Conservation (phyloP, 2,113 vertebrate species). For the Malurus melanocephalus region DNA sequence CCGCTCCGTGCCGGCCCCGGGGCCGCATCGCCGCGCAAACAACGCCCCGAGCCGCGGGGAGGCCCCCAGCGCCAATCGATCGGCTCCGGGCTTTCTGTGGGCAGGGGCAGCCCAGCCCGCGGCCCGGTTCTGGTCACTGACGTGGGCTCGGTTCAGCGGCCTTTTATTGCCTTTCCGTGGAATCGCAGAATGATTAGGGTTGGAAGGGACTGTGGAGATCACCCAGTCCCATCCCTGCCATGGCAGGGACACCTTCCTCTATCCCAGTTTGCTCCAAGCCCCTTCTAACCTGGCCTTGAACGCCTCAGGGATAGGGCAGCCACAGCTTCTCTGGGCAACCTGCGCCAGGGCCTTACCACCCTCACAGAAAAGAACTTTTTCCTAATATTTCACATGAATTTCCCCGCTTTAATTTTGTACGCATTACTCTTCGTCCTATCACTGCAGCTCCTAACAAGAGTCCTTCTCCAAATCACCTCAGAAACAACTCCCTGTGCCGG, state of each 20-base stretch:
- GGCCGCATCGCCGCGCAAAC: fast-evolving
- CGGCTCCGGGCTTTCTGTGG: not conserved
- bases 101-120: fast-evolving
- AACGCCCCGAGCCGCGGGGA: not conserved
- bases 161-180: not conserved
- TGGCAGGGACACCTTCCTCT: not conserved
- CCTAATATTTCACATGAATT: not conserved
- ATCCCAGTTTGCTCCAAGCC: not conserved
- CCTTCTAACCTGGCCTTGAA: fast-evolving
- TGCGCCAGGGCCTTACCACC: too few species aligned
- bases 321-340: fast-evolving
- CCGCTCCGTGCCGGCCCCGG: not conserved
- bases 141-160: not conserved
- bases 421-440: not conserved
- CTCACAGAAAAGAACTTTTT: too few species aligned
- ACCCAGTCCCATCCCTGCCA: not conserved
- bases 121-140: not conserved
- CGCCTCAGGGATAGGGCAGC: not conserved
- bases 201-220: not conserved
- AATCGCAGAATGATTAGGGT: not conserved
- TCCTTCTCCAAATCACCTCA: not conserved
- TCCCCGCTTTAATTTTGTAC: not conserved
- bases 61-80: fast-evolving
- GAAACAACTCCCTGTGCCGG: not conserved
- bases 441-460: not conserved